Conservation (phyloP, 2,888 invertebrate species). For the Caenorhabditis panamensis region DNA sequence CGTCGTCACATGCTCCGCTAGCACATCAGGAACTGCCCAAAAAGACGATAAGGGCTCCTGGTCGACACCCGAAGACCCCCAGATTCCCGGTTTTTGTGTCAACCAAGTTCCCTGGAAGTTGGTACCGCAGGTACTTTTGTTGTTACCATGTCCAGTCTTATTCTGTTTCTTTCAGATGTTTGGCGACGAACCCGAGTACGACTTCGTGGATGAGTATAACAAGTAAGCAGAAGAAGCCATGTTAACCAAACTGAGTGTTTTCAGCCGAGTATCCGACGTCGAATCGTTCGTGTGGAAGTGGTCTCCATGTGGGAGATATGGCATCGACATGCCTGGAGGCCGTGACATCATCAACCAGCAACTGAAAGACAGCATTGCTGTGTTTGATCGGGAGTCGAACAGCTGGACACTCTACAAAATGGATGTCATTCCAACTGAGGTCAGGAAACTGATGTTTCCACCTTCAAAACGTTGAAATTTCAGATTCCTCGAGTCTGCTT, state of each 20-base stretch:
- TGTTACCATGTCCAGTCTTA: not conserved
- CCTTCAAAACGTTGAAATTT: too few species aligned
- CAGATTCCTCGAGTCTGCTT: conserved; percentile 55
- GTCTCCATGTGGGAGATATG: conserved; percentile 58
- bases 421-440: conserved; percentile 8
- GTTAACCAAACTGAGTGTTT: not conserved
- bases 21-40: not conserved
- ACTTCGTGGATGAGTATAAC: conserved; percentile 22
- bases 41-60: not conserved
- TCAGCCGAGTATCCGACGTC: conserved; percentile 31
- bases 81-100: conserved; percentile 19
- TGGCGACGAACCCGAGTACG: conserved; percentile 8
- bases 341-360: conserved; percentile 38
- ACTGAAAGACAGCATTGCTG: conserved; percentile 24
- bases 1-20: conserved; percentile 10
- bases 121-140: conserved; percentile 31
- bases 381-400: conserved; percentile 46
- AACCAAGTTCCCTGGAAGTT: conserved; percentile 52
- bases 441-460: not conserved
- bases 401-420: conserved; percentile 43
- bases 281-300: conserved; percentile 63
- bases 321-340: conserved; percentile 57
- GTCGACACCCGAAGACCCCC: not conserved
- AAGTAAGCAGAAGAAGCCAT: not conserved
- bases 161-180: conserved; percentile 32